These are phyloP conservation scores for Araneus ventricosus DNA, from an alignment of 1,140 invertebrate species.

Conservation along the genomic window DNA sequence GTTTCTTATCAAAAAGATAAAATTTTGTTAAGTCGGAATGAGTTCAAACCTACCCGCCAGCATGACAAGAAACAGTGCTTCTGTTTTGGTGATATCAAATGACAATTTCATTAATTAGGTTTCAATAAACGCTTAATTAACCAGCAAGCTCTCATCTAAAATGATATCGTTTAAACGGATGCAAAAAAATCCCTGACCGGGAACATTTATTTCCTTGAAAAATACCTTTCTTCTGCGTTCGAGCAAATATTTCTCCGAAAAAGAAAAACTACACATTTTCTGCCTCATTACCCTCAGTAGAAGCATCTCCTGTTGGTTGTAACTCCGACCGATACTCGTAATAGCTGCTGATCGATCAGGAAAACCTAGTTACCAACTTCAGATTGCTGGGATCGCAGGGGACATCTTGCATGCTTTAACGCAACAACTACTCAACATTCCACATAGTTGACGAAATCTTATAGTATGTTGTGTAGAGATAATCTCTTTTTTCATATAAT, in stretches of 20 bases:
- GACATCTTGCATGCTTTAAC: neutral
- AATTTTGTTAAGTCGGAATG: no score
- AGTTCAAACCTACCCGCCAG: no score
- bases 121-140: no score
- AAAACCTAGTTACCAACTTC: neutral
- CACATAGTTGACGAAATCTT: neutral
- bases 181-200: no score
- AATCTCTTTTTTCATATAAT: no score
- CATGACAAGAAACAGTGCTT: no score
- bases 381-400: neutral
- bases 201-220: neutral
- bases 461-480: neutral
- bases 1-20: no score
- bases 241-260: neutral
- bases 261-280: neutral
- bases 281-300: slow-evolving; percentile 3
- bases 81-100: no score
- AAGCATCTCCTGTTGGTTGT: neutral
- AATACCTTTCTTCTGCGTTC: neutral
- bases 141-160: no score
- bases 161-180: no score
- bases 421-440: neutral
- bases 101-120: no score
- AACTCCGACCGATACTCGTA: slow-evolving; percentile 4
- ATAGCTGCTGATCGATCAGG: neutral